Percentiles rank a stretch among this genome's conserved stretches.
Evolutionary conservation across 2,113 vertebrate species (phyloP).

Genomic region (Empidonax traillii): DNA sequence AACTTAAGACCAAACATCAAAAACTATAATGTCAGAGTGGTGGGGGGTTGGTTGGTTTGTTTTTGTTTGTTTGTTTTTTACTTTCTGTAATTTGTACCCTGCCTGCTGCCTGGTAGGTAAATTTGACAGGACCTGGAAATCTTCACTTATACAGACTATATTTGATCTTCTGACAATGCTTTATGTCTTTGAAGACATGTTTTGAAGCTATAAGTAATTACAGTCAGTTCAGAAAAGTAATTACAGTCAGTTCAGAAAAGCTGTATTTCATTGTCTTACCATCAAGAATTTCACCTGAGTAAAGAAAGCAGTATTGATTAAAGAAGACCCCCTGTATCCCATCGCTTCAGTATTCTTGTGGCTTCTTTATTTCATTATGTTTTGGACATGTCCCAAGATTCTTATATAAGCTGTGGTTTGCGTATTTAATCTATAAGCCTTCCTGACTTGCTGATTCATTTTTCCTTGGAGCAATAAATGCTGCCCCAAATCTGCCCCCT

Average conservation of each 20-base stretch:
- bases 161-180: neutral
- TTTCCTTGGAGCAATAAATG: neutral
- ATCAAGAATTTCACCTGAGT: neutral
- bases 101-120: neutral
- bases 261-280: neutral
- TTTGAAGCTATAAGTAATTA: neutral
- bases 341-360: neutral
- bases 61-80: neutral
- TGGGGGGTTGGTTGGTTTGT: neutral
- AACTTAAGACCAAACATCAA: neutral
- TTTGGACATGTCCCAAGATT: neutral
- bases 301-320: neutral
- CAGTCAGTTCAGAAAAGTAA: neutral
- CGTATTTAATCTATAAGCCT: neutral
- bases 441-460: conserved; percentile 22
- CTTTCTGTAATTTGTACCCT: neutral
- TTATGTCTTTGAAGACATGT: too few species aligned
- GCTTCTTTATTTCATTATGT: neutral
- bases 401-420: conserved; percentile 6
- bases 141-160: neutral
- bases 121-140: neutral
- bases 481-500: neutral
- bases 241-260: neutral
- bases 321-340: neutral
- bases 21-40: neutral